Base-by-base conservation (phyloP, 2,113 vertebrate species). In the Leucoraja erinaceus region DNA sequence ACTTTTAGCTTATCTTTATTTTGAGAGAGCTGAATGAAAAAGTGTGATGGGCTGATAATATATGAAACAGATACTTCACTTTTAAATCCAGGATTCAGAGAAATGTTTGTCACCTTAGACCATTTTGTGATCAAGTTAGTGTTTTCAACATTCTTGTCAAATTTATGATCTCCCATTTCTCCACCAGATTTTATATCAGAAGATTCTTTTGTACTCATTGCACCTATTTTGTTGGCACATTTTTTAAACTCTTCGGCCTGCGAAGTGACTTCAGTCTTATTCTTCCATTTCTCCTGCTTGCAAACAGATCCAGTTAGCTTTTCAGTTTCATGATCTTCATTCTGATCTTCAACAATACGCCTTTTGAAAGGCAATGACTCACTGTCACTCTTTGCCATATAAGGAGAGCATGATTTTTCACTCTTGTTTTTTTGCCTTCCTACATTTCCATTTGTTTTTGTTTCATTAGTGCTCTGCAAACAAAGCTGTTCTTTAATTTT, bases 21-120 rank as follows among this genome's bases (percentile, higher is more conserved):
- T 31, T 96, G 95, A 59, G 94, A 94, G 11, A 97, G 93, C 0
- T 99, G 98, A 93, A 99, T 95, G 79, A 97, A 98, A 94, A 99
- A 98, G 93, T 98, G 98, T n/a, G 93, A 94, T 0, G 95, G 96
- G 93, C 96, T 95, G 93, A 97, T 97, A 93, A 95, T 95, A 9
- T 98, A 96, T 0, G 98, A 98, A 93, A 99, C 76, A 68, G 97
- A 99, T 0, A 98, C 97, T 56, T 95, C 96, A 4, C 94, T 94
- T 93, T 97, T 96, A 94, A 96, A 94, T 66, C 95, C 97, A 47
- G 96, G 94, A 11, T 93, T 93, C 92, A 98, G 93, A 25, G 97
- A 96, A 5, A 98, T 93, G 25, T 96, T 95, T 84, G 94, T 91
- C 3, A 96, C 90, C 93, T 95, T 96, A 90, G 96, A 95, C 70